phyloP scores from a whole-genome alignment of 2,888 invertebrate genomes.

The Dendrolimus houi region DNA sequence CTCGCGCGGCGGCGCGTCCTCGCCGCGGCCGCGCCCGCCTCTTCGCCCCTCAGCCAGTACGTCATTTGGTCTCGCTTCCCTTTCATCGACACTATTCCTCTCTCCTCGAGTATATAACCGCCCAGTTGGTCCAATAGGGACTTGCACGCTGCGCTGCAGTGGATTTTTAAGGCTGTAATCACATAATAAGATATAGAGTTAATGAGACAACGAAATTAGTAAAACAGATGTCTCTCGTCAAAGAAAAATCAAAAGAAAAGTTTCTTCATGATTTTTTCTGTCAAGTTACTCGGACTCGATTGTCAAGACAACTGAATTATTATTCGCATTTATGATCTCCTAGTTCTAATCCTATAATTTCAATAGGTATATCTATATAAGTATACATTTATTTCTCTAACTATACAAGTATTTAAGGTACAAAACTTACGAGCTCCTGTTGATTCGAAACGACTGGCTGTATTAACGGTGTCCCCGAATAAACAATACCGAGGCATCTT shows the following conservation, averaged over 20 bases:
- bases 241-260: no score
- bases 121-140: conserved; percentile 81
- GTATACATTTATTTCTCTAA: no score
- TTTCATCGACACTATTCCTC: conserved; percentile 87
- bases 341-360: no score
- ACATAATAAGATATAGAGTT: conserved; percentile 1
- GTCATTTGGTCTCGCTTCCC: conserved; percentile 90
- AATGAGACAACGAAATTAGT: neutral
- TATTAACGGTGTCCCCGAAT: conserved; percentile 95
- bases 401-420: no score
- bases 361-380: no score
- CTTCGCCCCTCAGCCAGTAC: conserved; percentile 89
- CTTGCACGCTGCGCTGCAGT: conserved; percentile 86
- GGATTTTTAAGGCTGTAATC: conserved; percentile 84
- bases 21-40: conserved; percentile 72
- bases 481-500: conserved; percentile 96
- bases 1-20: conserved; percentile 50
- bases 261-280: no score
- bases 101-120: conserved; percentile 85
- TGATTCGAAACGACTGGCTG: conserved; percentile 91
- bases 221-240: neutral
- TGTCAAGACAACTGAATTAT: no score
- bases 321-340: no score
- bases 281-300: no score
- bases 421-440: conserved; percentile 82